Base-by-base conservation (phyloP, 2,888 invertebrate genomes). In the Latrodectus hesperus region DNA sequence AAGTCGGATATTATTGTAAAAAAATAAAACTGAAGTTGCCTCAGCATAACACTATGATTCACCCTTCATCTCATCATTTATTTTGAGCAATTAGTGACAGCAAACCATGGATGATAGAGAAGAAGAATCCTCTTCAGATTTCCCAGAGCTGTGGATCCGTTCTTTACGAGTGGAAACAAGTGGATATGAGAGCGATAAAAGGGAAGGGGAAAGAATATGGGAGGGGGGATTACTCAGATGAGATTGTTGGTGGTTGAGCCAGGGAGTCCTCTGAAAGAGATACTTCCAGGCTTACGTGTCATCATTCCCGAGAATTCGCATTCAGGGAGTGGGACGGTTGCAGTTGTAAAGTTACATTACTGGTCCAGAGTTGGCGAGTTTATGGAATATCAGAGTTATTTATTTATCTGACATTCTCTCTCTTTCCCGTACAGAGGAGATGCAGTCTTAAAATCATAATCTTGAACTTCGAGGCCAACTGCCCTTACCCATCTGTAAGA, bases 91-190 rank as follows among this genome's bases (percentile, higher is more conserved):
- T 60, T n/a, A 60, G 60, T 60, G 73, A 12, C 53, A 70, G 83
- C 70, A 83, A 55, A 76, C 55, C 52, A 73, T 60, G 12, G n/a
- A 73, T 55, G 73, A 73, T 26, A 53, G 22, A 52, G 52, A 22
- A 73, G n/a, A 17, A 38, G 75, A 60, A 16, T n/a, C 60, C 14
- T n/a, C n/a, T 60, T 26, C 67, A 65, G 67, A 65, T 76, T 55
- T 22, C 76, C 16, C 16, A 16, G 26, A 52, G 68, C 51, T 16
- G 51, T 67, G 64, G 26, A 65, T 49, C 73, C 72, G 81, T 71
- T 87, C 81, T 87, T 87, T 87, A 87, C 73, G 86, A 82, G 55
- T 87, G 22, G 81, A 81, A 87, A 87, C 86, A 87, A 87, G 86
- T 87, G 77, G 81, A 71, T 79, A 75, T 71, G 85, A 86, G 75